Conservation (phyloP, 2,113 vertebrate species). For the Craseonycteris thonglongyai region DNA sequence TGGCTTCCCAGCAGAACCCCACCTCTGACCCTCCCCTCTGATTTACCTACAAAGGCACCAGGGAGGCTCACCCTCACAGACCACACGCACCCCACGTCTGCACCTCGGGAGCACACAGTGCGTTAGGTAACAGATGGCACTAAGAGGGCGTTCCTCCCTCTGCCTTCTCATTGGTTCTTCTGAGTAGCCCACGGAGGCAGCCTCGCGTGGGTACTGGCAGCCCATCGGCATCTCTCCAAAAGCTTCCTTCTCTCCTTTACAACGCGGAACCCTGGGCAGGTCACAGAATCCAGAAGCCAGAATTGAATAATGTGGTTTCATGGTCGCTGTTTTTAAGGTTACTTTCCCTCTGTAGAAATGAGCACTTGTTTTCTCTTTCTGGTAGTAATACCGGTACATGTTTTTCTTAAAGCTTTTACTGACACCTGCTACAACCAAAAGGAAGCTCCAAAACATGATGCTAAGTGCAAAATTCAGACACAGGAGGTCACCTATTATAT, state of each 20-base stretch:
- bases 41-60: background rate
- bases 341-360: background rate
- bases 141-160: background rate
- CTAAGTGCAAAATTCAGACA: background rate
- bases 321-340: background rate
- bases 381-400: background rate
- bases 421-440: background rate
- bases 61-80: background rate
- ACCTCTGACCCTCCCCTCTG: background rate
- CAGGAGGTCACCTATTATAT: background rate
- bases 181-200: background rate
- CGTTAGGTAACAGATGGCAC: background rate
- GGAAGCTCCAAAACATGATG: background rate
- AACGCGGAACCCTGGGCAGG: background rate
- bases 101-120: background rate
- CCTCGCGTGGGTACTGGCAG: accelerated
- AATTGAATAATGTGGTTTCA: background rate
- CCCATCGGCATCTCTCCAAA: accelerated
- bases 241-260: accelerated
- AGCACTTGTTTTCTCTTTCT: background rate
- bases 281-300: background rate
- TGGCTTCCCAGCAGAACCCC: background rate
- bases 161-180: background rate
- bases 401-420: background rate
- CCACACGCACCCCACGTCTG: background rate